phyloP scores from a whole-genome alignment of 2,888 invertebrate species.

The Xiphydria camelus region DNA sequence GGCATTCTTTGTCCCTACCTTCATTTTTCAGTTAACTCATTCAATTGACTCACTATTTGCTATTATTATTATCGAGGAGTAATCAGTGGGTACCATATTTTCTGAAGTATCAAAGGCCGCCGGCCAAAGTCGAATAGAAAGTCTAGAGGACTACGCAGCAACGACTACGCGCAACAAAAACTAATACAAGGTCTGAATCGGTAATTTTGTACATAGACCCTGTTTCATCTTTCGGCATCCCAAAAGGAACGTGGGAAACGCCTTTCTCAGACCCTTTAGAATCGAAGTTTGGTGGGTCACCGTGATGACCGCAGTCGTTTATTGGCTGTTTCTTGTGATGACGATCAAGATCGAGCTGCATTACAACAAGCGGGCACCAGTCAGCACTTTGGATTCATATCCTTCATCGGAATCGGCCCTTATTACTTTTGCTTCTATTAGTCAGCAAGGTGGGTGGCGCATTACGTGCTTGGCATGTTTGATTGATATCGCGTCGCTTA shows the following conservation, averaged over 20 bases:
- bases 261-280: conserved; percentile 68
- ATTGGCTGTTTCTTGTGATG: conserved; percentile 34
- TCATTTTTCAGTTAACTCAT: too few species aligned
- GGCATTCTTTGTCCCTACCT: too few species aligned
- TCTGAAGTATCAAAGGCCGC: too few species aligned
- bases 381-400: conserved; percentile 24
- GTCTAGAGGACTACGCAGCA: too few species aligned
- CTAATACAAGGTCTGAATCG: too few species aligned
- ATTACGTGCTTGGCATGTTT: too few species aligned
- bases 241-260: conserved; percentile 64
- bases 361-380: conserved; percentile 16
- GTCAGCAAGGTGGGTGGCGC: conserved; percentile 58
- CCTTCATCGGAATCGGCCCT: conserved; percentile 44
- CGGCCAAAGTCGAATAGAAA: too few species aligned
- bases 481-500: too few species aligned
- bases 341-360: conserved; percentile 31
- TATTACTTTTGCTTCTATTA: conserved; percentile 57
- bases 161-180: too few species aligned
- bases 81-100: too few species aligned
- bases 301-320: conserved; percentile 43
- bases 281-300: conserved; percentile 63
- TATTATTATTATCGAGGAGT: too few species aligned
- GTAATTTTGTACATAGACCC: conserved; percentile 61
- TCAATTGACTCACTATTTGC: too few species aligned
- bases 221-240: conserved; percentile 73